Percentiles rank a stretch among this genome's conserved stretches.
phyloP scores from a whole-genome alignment of 2,113 vertebrate genomes.

The Tachysurus vachellii region DNA sequence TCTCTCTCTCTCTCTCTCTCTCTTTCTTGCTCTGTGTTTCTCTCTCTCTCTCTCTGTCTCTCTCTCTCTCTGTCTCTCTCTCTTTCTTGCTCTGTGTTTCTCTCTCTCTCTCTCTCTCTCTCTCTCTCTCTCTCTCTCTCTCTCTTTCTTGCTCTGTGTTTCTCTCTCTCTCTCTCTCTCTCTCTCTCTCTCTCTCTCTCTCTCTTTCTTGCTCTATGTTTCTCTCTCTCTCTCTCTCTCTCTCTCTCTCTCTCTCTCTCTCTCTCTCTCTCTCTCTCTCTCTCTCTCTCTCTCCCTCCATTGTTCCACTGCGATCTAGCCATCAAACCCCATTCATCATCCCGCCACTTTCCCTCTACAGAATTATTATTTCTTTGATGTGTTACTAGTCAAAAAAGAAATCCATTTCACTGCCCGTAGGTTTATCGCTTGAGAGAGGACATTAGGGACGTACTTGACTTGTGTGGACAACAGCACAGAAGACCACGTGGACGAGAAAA shows the following conservation, averaged over 20 bases:
- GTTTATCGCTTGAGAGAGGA: slow-evolving; percentile 76
- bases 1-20: slow-evolving; percentile 58
- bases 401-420: slow-evolving; percentile 79
- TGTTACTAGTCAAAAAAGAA: slow-evolving; percentile 82
- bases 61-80: neutral
- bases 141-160: no score
- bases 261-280: slow-evolving; percentile 8
- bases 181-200: slow-evolving; percentile 59
- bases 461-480: slow-evolving; percentile 66
- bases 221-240: slow-evolving; percentile 1
- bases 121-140: neutral
- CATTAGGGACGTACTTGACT: slow-evolving; percentile 71
- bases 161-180: slow-evolving; percentile 6
- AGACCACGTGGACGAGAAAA: slow-evolving; percentile 32
- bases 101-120: slow-evolving; percentile 37
- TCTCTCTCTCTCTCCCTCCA: slow-evolving; percentile 60
- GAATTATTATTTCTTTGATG: slow-evolving; percentile 82
- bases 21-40: no score
- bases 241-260: slow-evolving; percentile 30
- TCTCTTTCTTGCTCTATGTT: neutral
- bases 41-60: slow-evolving; percentile 2
- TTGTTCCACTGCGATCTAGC: slow-evolving; percentile 73
- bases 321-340: slow-evolving; percentile 77
- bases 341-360: slow-evolving; percentile 69
- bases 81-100: neutral